Percentiles rank a stretch among this genome's conserved stretches.
Conservation (phyloP, 1,140 invertebrate species). For the Drosophila paulistorum region DNA sequence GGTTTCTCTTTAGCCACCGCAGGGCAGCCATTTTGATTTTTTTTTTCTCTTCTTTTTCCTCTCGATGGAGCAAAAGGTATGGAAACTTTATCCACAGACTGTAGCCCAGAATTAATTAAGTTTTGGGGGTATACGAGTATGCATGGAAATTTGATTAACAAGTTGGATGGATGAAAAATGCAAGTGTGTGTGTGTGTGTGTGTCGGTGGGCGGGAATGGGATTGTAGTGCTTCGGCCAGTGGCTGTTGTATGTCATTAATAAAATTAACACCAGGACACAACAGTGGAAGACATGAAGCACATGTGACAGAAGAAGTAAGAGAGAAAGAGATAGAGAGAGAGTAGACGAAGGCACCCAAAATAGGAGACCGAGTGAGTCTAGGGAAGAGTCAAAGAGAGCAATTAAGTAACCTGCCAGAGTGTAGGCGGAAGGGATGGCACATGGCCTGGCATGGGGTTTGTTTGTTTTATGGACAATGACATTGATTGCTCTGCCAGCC, state of each 20-base stretch:
- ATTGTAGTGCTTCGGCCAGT: slow-evolving; percentile 39
- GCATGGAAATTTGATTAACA: slow-evolving; percentile 77
- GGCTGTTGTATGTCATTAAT: slow-evolving; percentile 78
- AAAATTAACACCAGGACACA: slow-evolving; percentile 76
- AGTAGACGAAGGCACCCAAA: slow-evolving; percentile 12
- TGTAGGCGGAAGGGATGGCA: neutral
- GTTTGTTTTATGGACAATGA: slow-evolving; percentile 55
- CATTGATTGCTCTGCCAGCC: slow-evolving; percentile 68
- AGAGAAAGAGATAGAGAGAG: neutral
- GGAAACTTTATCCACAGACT: slow-evolving; percentile 72
- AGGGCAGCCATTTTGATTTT: slow-evolving; percentile 58
- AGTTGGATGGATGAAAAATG: slow-evolving; percentile 25
- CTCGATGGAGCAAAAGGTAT: neutral
- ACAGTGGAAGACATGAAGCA: slow-evolving; percentile 22
- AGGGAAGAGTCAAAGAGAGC: slow-evolving; percentile 46
- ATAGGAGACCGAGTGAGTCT: slow-evolving; percentile 5
- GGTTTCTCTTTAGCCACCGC: slow-evolving; percentile 7
- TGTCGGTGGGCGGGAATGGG: neutral
- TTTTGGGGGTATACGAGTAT: slow-evolving; percentile 55
- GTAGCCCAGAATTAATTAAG: slow-evolving; percentile 77
- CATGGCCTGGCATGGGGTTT: neutral
- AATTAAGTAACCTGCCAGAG: slow-evolving; percentile 82
- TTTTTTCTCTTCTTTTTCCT: neutral
- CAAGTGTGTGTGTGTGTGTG: neutral
- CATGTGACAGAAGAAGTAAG: slow-evolving; percentile 31